Evolutionary conservation across 2,797 vertebrate species (phyloP), one percentile per base, ranked within the genome.

Genomic region (Decapterus maruadsi): DNA sequence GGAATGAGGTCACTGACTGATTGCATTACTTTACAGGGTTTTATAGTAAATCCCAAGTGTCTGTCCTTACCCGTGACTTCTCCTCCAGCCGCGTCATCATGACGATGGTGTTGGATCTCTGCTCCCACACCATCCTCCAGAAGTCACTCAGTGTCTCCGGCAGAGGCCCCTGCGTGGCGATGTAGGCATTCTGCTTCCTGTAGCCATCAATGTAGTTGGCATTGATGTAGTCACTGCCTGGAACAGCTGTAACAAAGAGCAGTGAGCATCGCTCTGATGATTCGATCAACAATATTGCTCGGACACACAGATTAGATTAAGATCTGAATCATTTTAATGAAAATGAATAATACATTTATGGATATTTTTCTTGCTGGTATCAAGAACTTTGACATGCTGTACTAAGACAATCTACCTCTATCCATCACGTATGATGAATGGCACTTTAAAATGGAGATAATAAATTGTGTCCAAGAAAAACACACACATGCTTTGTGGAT

Each of bases 11-110:
- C 69, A 56, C 4, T 43, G 50, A 63, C 5, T 29, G 7, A 26
- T 20, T 69, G 22, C 45, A 11, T 31, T 34, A 31, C 13, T 63
- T 36, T 16, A 59, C 20, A 20, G 48, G 2, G 12, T 42, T 54
- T n/a, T 22, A 48, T 1, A 60, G 4, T 56, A 14, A 70, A 53
- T 38, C 4, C 51, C 1, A 26, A 0, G 6, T 10, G 48, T 54
- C 46, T 69, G 11, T 82, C 17, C 86, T 89, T 85, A 94, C 94
- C 84, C 94, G 81, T 1, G 97, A 98, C 89, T 99, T 99, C 92
- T 99, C 98, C 86, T 99, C 98, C 81, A 99, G 95, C 66, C 97
- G 94, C n/a, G 98, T 99, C 98, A 99, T 99, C 98, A 99, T 99
- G 85, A 99, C 95, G 26, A 99, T 96, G 0, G 97, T 99, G 85